Evolutionary conservation across 2,113 vertebrate species (phyloP).

Genomic region (Indri indri): DNA sequence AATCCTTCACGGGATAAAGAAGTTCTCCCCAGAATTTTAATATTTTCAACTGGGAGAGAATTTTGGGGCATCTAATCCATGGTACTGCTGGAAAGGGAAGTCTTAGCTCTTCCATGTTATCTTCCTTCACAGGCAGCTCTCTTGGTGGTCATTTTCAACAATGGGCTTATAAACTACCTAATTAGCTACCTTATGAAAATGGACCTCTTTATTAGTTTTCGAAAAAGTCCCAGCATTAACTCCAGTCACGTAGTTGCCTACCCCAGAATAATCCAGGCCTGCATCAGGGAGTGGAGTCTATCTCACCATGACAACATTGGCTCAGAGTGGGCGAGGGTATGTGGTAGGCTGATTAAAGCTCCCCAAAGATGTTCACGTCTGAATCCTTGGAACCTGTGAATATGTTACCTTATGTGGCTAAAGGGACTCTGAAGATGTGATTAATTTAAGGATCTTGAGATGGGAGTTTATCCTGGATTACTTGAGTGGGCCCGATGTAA

Average conservation of each 20-base stretch:
- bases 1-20: background rate
- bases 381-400: background rate
- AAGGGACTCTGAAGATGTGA: background rate
- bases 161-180: background rate
- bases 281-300: background rate
- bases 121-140: background rate
- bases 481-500: background rate
- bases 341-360: background rate
- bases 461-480: background rate
- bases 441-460: background rate
- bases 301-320: background rate
- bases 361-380: background rate
- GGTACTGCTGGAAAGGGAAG: background rate
- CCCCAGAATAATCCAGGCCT: background rate
- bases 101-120: background rate
- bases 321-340: background rate
- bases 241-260: background rate
- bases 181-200: background rate
- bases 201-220: background rate
- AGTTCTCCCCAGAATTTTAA: background rate
- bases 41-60: background rate
- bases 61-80: background rate
- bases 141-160: background rate
- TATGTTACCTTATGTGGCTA: background rate
- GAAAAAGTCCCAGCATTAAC: background rate